Evolutionary conservation across 2,888 invertebrate genomes (phyloP), one percentile per base, ranked within the genome.

Genomic region (Phlogophora meticulosa): DNA sequence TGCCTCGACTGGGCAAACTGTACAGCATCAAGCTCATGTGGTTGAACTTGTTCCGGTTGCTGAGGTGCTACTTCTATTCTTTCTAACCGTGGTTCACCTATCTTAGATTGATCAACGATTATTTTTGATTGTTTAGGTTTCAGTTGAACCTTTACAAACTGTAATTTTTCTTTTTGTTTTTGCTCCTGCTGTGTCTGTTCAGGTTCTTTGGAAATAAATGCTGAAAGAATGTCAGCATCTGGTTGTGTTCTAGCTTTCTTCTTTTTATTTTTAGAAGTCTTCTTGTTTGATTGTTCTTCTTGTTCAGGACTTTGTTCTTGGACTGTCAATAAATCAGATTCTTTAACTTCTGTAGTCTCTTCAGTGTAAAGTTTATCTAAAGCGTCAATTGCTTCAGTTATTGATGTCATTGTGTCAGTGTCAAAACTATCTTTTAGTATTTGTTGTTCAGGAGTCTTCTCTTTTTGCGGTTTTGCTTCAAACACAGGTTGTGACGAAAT

Each of bases 241-340:
- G 13, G 24, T 46, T 51, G 32, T 46, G 22, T 2, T 55, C 71
- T 75, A 43, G 43, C 49, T 63, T 55, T 70, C 36, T 80, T 81
- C 67, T 73, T 84, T 66, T 78, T 80, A 53, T 57, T 74, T 69
- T 81, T 84, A n/a, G 61, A 53, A 28, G 43, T 13, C 36, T 70
- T 76, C 55, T 61, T 66, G 20, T 43, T 59, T 3, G 3, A 17
- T 58, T 58, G 40, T 38, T 75, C 62, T 32, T 56, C 56, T 36
- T 45, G 38, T 52, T 55, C 42, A 28, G 11, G 1, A 11, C 22
- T 42, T 32, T 34, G 52, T n/a, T 69, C 34, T 22, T 53, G 46
- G 4, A 28, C n/a, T 40, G 38, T 32, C 0, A 61, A 42, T n/a
- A 70, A 43, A 55, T 66, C 40, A 28, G 9, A 36, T 13, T 59